Conservation (phyloP, 2,113 vertebrate genomes). For the Atherinomorus stipes region DNA sequence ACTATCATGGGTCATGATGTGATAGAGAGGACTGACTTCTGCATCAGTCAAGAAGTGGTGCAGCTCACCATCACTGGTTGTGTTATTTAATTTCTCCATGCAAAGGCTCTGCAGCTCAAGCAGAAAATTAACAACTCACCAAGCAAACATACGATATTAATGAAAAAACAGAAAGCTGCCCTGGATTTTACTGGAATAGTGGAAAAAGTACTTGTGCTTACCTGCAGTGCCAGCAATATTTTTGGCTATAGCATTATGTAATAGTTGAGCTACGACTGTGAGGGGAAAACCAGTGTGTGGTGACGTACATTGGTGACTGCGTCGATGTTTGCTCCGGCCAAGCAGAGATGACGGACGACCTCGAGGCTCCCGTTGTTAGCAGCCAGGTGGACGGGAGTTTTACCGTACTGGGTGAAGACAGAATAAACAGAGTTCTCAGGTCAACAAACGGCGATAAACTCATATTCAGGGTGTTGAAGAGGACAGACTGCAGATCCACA, state of each 20-base stretch:
- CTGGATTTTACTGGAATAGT: not conserved
- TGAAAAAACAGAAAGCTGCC: not conserved
- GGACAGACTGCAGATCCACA: too few relatives aligned
- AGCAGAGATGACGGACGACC: constrained; percentile 94
- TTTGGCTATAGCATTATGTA: not conserved
- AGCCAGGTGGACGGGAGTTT: constrained; percentile 93
- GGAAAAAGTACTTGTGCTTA: not conserved
- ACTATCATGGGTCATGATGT: too few relatives aligned
- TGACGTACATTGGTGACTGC: constrained; percentile 89
- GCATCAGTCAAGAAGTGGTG: not conserved
- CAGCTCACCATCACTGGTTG: not conserved
- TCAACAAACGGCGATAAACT: too few relatives aligned
- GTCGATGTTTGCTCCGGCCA: constrained; percentile 91
- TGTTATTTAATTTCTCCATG: not conserved
- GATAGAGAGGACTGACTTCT: not conserved
- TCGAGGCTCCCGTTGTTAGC: constrained; percentile 93
- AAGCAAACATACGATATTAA: not conserved
- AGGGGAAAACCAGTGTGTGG: not conserved
- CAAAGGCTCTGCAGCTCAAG: constrained; percentile 16
- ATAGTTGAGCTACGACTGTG: not conserved
- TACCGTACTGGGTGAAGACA: constrained; percentile 85
- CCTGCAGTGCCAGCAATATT: not conserved
- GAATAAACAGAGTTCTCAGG: not conserved
- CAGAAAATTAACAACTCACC: constrained; percentile 14
- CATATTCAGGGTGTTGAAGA: too few relatives aligned